phyloP scores from a whole-genome alignment of 2,888 invertebrate species.

The Fabriciana adippe region DNA sequence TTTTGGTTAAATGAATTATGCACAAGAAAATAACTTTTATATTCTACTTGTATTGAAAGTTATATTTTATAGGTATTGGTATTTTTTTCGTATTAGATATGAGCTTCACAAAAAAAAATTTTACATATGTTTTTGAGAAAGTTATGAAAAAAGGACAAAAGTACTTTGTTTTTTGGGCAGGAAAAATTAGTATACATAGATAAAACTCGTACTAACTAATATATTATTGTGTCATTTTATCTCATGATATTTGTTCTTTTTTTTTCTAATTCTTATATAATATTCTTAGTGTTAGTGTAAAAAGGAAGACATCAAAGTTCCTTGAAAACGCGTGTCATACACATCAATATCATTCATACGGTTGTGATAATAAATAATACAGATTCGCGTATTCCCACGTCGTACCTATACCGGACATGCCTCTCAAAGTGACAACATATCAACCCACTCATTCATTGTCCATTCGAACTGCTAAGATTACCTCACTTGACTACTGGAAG shows the following conservation, averaged over 20 bases:
- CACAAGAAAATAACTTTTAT: background rate
- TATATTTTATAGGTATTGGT: no score
- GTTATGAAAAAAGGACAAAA: no score
- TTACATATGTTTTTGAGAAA: no score
- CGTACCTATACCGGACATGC: constrained; percentile 58
- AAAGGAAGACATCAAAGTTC: constrained; percentile 25
- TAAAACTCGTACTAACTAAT: no score
- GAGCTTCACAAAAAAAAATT: no score
- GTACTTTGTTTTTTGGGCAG: no score
- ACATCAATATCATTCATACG: constrained; percentile 30
- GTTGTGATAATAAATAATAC: constrained; percentile 57
- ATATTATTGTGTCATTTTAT: no score
- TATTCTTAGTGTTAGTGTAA: background rate
- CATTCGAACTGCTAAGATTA: constrained; percentile 58
- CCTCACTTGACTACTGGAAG: constrained; percentile 40
- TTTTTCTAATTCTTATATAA: background rate
- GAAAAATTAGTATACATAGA: no score
- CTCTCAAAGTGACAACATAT: constrained; percentile 58
- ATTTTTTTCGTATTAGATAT: no score
- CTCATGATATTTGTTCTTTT: no score
- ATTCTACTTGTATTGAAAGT: background rate
- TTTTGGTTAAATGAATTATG: no score
- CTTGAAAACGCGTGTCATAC: constrained; percentile 32
- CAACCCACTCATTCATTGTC: constrained; percentile 60
- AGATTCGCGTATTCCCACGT: constrained; percentile 50